Base-by-base conservation (phyloP, 30 jellyfish, hydroid and myxozoan genomes). In the Phacellophora camtschatica region DNA sequence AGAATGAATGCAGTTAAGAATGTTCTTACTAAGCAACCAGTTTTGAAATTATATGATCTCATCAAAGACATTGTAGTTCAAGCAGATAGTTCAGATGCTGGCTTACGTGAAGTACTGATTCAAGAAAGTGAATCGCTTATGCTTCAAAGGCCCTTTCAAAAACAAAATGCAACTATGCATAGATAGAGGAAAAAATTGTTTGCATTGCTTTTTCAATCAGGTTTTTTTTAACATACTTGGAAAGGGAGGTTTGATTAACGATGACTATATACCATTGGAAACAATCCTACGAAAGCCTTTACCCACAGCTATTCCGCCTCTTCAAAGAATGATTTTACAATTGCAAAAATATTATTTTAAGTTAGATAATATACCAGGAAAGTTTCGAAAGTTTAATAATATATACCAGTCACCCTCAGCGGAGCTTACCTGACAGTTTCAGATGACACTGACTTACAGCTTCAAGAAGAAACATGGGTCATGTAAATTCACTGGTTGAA, bases 101-200 rank as follows among this genome's bases (percentile, higher is more conserved):
- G 92, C 7, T 29, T 81, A 35, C 66, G 92, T 3, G 92, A 49
- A 42, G 62, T 66, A 5, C 65, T 81, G 33, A 32, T 49, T 39
- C 92, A 81, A 35, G 77, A 81, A 48, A 81, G 28, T 79, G 64
- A n/a, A 78, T 81, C 59, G 86, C 64, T 15, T 64, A 55, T 68
- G 92, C 92, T 18, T 81, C 87, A 48, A 42, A 88, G 50, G 74
- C 54, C 71, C 71, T 81, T 16, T 11, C 71, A 22, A 31, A 58
- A 42, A 78, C 78, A 48, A 88, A 81, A 50, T n/a, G 41, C 12
- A 81, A 81, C 77, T 79, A 62, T 28, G 74, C 61, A 42, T 88
- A 66, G 51, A 69, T 69, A 42, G 69, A 69, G 69, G 42, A 69
- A 69, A 73, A 69, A 37, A 36, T 35, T 39, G 37, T 69, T 35